phyloP scores from a whole-genome alignment of 2,888 invertebrate genomes.

The Andrena praecox region DNA sequence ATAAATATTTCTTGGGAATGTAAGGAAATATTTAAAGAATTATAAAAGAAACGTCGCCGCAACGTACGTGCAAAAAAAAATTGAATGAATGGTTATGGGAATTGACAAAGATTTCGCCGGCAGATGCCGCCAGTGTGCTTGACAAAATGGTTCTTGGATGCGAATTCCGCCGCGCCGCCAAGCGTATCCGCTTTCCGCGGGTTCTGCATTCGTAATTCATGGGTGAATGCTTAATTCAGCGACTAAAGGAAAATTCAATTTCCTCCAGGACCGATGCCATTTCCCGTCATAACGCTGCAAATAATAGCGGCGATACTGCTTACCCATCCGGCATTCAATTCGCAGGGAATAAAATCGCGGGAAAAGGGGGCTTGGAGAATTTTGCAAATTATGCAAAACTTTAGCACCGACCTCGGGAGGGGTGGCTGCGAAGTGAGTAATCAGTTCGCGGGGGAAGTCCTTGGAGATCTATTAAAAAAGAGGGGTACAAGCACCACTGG shows the following conservation, averaged over 20 bases:
- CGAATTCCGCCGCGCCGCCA: background rate
- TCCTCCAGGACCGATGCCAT: constrained; percentile 11
- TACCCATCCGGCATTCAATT: background rate
- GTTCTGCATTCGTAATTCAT: background rate
- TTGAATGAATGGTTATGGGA: background rate
- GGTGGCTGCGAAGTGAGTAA: constrained; percentile 33
- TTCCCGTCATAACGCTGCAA: background rate
- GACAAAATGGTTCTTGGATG: background rate
- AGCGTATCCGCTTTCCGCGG: background rate
- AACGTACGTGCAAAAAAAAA: background rate
- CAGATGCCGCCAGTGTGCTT: background rate
- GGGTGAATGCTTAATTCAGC: background rate
- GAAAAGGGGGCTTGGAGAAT: constrained; percentile 1
- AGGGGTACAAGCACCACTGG: background rate
- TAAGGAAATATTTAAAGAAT: too few species aligned
- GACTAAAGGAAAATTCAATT: constrained; percentile 15
- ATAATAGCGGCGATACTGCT: background rate
- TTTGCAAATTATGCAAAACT: constrained; percentile 23
- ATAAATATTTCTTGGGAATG: too few species aligned
- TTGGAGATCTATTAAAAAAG: constrained; percentile 23
- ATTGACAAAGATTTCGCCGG: background rate
- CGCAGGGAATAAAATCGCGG: background rate
- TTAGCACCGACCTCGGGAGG: background rate
- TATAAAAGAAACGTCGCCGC: too few species aligned
- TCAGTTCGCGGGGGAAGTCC: constrained; percentile 25